A percentile compares a stretch with the other conserved stretches of the same genome.
phyloP scores from a whole-genome alignment of 2,888 invertebrate species.

The Apotomis turbidana region DNA sequence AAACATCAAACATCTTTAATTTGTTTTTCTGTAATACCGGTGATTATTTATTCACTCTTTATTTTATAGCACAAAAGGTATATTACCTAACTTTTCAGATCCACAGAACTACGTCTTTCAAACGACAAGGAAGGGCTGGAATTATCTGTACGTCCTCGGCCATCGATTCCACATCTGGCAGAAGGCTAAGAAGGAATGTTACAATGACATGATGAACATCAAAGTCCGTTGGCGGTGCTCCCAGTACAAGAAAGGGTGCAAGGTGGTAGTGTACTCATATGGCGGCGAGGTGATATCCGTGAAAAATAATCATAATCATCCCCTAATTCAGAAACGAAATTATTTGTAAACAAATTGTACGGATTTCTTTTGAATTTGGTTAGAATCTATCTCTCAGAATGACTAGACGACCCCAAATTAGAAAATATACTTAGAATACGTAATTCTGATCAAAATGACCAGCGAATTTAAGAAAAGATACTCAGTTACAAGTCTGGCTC shows the following conservation, averaged over 20 bases:
- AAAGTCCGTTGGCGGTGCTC: slow-evolving; percentile 26
- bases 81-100: not conserved
- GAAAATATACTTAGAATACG: no score
- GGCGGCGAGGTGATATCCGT: not conserved
- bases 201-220: not conserved
- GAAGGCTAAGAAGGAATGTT: not conserved
- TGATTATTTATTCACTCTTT: no score
- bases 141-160: not conserved
- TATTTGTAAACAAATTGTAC: not conserved
- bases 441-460: no score
- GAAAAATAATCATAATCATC: slow-evolving; percentile 17
- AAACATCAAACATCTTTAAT: no score
- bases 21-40: no score
- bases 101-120: not conserved
- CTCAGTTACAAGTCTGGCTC: no score
- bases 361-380: no score
- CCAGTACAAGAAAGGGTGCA: slow-evolving; percentile 1
- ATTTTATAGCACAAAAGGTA: not conserved
- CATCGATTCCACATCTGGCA: slow-evolving; percentile 11
- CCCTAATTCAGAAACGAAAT: not conserved
- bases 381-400: no score
- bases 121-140: not conserved
- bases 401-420: no score
- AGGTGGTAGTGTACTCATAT: not conserved
- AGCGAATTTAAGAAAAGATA: no score